A percentile compares a stretch with the other conserved stretches of the same genome.
Conservation (phyloP, 2,888 invertebrate species). For the Ligdia adustata region DNA sequence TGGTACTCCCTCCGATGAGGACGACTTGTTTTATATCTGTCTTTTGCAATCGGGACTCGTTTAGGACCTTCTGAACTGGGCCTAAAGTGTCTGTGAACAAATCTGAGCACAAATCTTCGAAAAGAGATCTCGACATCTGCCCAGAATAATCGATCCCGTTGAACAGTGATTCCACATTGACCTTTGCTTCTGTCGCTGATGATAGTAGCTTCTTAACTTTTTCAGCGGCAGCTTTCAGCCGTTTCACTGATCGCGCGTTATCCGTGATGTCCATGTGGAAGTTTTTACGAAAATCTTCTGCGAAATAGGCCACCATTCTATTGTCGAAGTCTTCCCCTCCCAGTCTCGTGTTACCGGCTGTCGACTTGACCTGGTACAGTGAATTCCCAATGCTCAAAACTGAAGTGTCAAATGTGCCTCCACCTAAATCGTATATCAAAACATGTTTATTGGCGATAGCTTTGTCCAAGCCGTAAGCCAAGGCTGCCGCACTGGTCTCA, state of each 20-base stretch:
- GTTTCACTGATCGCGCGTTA: conserved; percentile 47
- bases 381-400: conserved; percentile 54
- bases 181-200: conserved; percentile 50
- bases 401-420: conserved; percentile 68
- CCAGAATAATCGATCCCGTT: conserved; percentile 59
- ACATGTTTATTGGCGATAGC: conserved; percentile 51
- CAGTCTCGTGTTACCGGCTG: conserved; percentile 56
- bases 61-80: conserved; percentile 51
- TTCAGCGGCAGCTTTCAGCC: conserved; percentile 62
- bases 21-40: conserved; percentile 56
- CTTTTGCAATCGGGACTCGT: conserved; percentile 54
- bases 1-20: conserved; percentile 65
- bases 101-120: conserved; percentile 69
- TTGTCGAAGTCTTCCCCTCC: conserved; percentile 74
- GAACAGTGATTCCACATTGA: conserved; percentile 54
- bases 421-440: conserved; percentile 66
- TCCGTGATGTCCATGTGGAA: conserved; percentile 49
- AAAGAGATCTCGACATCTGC: conserved; percentile 52
- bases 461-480: conserved; percentile 60
- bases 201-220: conserved; percentile 56
- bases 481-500: conserved; percentile 67
- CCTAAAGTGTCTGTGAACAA: conserved; percentile 59
- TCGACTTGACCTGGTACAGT: conserved; percentile 61
- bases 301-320: conserved; percentile 61
- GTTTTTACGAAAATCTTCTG: conserved; percentile 60